These are phyloP conservation scores for Willowsia nigromaculata DNA, from an alignment of 2,888 invertebrate species.

Conservation along the genomic window DNA sequence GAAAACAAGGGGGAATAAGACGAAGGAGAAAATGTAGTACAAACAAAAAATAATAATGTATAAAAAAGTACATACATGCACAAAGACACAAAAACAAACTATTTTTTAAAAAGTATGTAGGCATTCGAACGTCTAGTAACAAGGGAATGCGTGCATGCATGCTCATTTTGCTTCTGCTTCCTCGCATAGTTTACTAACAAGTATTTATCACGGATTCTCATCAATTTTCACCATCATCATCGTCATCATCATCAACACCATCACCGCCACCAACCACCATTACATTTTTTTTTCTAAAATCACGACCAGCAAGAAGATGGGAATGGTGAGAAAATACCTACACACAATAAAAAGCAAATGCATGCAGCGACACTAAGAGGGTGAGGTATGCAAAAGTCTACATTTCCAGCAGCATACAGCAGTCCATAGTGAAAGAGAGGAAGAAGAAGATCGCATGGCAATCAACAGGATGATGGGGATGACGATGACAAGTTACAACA, in stretches of 20 bases:
- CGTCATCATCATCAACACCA: slow-evolving; percentile 30
- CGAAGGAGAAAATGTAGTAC: slow-evolving; percentile 32
- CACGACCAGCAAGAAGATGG: slow-evolving; percentile 14
- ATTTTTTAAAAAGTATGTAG: slow-evolving; percentile 23
- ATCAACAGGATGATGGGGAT: slow-evolving; percentile 27
- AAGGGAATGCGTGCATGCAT: neutral
- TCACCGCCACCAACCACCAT: neutral
- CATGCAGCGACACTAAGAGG: neutral
- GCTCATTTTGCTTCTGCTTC: slow-evolving; percentile 32
- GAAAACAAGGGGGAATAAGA: slow-evolving; percentile 26
- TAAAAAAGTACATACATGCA: slow-evolving; percentile 10
- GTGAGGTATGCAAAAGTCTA: neutral
- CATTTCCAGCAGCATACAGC: neutral
- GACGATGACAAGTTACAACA: slow-evolving; percentile 53
- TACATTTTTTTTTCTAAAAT: neutral
- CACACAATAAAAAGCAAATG: slow-evolving; percentile 22
- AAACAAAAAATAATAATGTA: slow-evolving; percentile 26
- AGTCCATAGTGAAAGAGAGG: neutral
- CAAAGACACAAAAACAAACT: neutral
- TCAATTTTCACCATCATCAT: slow-evolving; percentile 51
- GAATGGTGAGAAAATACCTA: slow-evolving; percentile 29
- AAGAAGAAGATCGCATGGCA: slow-evolving; percentile 37
- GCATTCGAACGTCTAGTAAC: slow-evolving; percentile 8
- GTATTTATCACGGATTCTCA: slow-evolving; percentile 69
- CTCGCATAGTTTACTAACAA: slow-evolving; percentile 63